Conservation (phyloP, 2,888 invertebrate species). For the Ectemnius cavifrons region DNA sequence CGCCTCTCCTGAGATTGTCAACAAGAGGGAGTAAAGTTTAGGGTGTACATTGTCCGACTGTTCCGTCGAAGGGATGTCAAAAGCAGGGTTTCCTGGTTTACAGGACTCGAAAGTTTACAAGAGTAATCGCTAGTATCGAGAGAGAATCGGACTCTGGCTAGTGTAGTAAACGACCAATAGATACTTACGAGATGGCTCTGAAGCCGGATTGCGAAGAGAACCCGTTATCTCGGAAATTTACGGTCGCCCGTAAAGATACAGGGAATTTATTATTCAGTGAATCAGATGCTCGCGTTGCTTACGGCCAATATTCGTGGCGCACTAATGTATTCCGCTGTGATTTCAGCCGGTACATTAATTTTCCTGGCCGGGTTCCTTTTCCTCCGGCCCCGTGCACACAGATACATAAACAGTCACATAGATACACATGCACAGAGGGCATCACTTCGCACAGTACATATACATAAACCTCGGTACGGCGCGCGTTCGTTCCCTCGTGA, state of each 20-base stretch:
- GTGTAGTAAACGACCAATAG: slow-evolving; percentile 29
- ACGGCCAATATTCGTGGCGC: slow-evolving; percentile 41
- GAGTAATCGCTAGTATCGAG: too few relatives aligned
- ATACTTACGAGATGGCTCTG: slow-evolving; percentile 19
- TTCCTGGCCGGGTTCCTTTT: slow-evolving; percentile 39
- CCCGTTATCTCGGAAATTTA: slow-evolving; percentile 49
- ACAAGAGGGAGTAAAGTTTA: too few relatives aligned
- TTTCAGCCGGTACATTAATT: slow-evolving; percentile 49
- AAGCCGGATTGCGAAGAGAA: neutral
- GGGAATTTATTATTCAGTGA: slow-evolving; percentile 56
- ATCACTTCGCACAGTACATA: too few relatives aligned
- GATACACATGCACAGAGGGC: too few relatives aligned
- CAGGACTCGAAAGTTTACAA: too few relatives aligned
- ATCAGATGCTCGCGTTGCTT: slow-evolving; percentile 42
- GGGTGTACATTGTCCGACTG: too few relatives aligned
- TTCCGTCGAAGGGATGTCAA: too few relatives aligned
- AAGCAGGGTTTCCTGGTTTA: too few relatives aligned
- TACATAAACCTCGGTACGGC: neutral
- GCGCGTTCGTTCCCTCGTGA: too few relatives aligned
- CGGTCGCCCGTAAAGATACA: slow-evolving; percentile 53
- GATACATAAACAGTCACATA: too few relatives aligned
- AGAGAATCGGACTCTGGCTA: slow-evolving; percentile 29
- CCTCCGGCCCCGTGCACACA: neutral
- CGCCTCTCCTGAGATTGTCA: too few relatives aligned
- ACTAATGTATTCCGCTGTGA: slow-evolving; percentile 52